A percentile compares a stretch with the other conserved stretches of the same genome.
phyloP scores from a whole-genome alignment of 2,113 vertebrate species.

The Lepisosteus oculatus region DNA sequence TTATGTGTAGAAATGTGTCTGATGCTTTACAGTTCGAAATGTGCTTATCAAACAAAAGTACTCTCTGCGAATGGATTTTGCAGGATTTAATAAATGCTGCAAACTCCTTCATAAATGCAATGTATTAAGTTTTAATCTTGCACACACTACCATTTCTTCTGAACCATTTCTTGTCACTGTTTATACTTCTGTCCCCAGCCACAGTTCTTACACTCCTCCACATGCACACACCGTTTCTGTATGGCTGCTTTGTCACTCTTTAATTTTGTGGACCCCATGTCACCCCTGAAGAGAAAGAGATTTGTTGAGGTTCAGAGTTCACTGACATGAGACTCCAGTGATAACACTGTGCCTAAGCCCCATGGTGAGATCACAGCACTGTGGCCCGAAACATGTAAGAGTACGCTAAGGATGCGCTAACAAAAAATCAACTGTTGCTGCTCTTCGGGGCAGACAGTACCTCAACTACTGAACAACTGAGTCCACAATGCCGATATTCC shows the following conservation, averaged over 20 bases:
- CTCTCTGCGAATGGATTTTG: too few relatives aligned
- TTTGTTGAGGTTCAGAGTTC: slow-evolving; percentile 45
- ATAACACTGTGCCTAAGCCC: slow-evolving; percentile 41
- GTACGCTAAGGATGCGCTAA: slow-evolving; percentile 30
- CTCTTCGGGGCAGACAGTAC: neutral
- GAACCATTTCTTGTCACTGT: too few relatives aligned
- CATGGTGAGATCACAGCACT: slow-evolving; percentile 45
- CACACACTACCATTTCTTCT: too few relatives aligned
- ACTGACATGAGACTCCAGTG: slow-evolving; percentile 45
- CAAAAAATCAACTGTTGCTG: slow-evolving; percentile 29
- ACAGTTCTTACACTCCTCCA: too few relatives aligned
- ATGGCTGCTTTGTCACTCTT: slow-evolving; percentile 30
- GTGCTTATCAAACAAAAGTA: too few relatives aligned
- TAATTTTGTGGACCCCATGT: slow-evolving; percentile 37
- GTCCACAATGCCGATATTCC: neutral
- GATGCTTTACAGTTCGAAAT: too few relatives aligned
- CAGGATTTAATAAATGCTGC: too few relatives aligned
- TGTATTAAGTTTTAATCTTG: too few relatives aligned
- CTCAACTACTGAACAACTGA: neutral
- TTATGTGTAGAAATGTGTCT: too few relatives aligned
- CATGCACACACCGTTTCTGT: slow-evolving; percentile 26
- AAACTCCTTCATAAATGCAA: too few relatives aligned
- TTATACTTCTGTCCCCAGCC: too few relatives aligned
- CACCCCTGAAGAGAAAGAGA: slow-evolving; percentile 44
- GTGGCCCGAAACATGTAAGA: slow-evolving; percentile 21